phyloP scores from a whole-genome alignment of 2,113 vertebrate genomes.

The Brachyhypopomus gauderio region DNA sequence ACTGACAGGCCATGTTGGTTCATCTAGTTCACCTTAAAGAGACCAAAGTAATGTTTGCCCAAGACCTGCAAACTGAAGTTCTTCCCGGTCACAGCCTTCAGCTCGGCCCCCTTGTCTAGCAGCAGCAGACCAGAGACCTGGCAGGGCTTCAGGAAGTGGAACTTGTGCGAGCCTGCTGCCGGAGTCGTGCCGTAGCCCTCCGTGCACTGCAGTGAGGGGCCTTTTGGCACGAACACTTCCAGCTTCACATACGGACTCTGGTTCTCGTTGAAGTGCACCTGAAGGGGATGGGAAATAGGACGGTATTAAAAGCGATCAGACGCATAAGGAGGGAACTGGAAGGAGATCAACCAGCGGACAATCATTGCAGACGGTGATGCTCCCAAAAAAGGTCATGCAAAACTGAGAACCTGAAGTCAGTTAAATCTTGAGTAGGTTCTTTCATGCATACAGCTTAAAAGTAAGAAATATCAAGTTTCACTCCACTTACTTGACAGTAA shows the following conservation, averaged over 20 bases:
- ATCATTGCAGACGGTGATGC: too few species aligned
- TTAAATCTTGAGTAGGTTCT: neutral
- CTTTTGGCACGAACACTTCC: conserved; percentile 77
- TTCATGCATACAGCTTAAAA: neutral
- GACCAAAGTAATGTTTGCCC: conserved; percentile 86
- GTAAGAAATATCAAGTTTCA: neutral
- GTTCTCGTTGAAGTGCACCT: conserved; percentile 90
- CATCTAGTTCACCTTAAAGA: conserved; percentile 84
- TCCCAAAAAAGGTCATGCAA: too few species aligned
- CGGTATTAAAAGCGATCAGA: neutral
- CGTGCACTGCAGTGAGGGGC: conserved; percentile 79
- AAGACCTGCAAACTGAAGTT: conserved; percentile 78
- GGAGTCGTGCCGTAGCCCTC: conserved; percentile 87
- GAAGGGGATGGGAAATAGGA: neutral
- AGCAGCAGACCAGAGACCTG: conserved; percentile 85
- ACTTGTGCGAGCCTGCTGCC: conserved; percentile 74
- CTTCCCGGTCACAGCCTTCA: conserved; percentile 79
- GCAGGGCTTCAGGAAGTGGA: conserved; percentile 84
- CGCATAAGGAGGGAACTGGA: conserved; percentile 1
- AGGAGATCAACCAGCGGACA: neutral
- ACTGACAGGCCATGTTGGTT: conserved; percentile 4
- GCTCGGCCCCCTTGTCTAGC: conserved; percentile 75
- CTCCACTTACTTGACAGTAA: conserved; percentile 84
- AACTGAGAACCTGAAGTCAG: too few species aligned
- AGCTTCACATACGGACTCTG: conserved; percentile 88